Base-by-base conservation (phyloP, 2,113 vertebrate genomes). In the Columba livia region DNA sequence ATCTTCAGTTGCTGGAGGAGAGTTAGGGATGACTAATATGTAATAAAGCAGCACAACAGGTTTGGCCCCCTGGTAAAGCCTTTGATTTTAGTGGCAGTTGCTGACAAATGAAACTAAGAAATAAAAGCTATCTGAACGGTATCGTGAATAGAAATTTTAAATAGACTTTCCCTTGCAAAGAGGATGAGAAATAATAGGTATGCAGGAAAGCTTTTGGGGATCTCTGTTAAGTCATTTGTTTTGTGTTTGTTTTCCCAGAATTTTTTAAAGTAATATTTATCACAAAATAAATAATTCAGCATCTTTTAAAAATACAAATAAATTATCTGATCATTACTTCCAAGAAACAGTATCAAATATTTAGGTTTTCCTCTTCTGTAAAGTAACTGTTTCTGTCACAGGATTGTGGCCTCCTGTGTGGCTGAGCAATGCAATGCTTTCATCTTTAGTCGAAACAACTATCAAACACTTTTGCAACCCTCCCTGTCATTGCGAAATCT, bases 1-100 rank as follows among this genome's bases (percentile, higher is more conserved):
- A 94, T 94, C 82, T 64, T 74, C 88, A 82, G 86, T 73, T 75
- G 85, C 85, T 85, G 72, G 42, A 71, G 72, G 44, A 88, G 91
- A 88, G 24, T 6, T 69, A 26, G 44, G 67, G 50, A 94, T 93
- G 86, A 93, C 72, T 94, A 89, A 95, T 17, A 12, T 9, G 42
- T 72, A 57, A 84, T 42, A 69, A 44, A 65, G 81, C 88, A 71
- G 65, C 73, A 88, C 77, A 89, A 93, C 54, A 79, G 54, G 34
- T 85, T 57, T 79, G 79, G 38, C 44, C 79, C 62, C 73, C 72
- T 13, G 70, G 70, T 93, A 60, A 91, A 93, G 73, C 25, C 70
- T 90, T 95, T 94, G 90, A 95, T 96, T 91, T 82, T 23, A 18
- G 51, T 40, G 44, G 66, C 5, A 56, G 31, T 23, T 20, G 13